Evolutionary conservation across 2,888 invertebrate genomes (phyloP).

Genomic region (Galeopsomyia nigrocyanea): DNA sequence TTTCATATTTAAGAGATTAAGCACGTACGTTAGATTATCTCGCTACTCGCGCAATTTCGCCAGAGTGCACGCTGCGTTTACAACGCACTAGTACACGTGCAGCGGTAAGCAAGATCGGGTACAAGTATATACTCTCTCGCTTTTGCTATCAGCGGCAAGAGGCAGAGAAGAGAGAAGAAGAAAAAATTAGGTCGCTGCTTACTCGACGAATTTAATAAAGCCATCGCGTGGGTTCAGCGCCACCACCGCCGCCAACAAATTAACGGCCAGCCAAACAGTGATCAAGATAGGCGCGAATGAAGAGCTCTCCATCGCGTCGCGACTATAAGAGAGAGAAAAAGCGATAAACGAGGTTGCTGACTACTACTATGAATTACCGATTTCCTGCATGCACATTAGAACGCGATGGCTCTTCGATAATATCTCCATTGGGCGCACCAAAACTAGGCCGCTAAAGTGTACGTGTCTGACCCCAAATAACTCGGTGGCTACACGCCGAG

Average conservation of each 20-base stretch:
- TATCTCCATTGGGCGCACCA: conserved; percentile 34
- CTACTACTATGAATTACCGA: too few relatives aligned
- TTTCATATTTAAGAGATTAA: conserved; percentile 38
- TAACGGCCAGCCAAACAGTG: neutral
- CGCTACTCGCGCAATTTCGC: conserved; percentile 2
- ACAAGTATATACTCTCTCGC: conserved; percentile 10
- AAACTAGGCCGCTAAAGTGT: conserved; percentile 49
- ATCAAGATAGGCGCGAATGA: neutral
- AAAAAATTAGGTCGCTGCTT: conserved; percentile 47
- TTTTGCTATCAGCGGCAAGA: too few relatives aligned
- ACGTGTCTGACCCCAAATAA: conserved; percentile 49
- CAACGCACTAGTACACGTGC: neutral
- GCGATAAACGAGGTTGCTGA: too few relatives aligned
- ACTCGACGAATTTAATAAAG: conserved; percentile 35
- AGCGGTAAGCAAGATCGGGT: too few relatives aligned
- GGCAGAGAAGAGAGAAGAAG: neutral
- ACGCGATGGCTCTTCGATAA: conserved; percentile 48
- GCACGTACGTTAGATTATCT: conserved; percentile 31
- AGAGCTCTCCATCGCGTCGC: too few relatives aligned
- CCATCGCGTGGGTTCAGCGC: neutral
- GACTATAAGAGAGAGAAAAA: too few relatives aligned
- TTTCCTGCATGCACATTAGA: too few relatives aligned
- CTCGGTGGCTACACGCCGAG: conserved; percentile 8
- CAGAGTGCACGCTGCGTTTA: too few relatives aligned
- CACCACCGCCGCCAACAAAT: neutral